Evolutionary conservation across 2,113 vertebrate species (phyloP).

Genomic region (Leiothrix lutea): DNA sequence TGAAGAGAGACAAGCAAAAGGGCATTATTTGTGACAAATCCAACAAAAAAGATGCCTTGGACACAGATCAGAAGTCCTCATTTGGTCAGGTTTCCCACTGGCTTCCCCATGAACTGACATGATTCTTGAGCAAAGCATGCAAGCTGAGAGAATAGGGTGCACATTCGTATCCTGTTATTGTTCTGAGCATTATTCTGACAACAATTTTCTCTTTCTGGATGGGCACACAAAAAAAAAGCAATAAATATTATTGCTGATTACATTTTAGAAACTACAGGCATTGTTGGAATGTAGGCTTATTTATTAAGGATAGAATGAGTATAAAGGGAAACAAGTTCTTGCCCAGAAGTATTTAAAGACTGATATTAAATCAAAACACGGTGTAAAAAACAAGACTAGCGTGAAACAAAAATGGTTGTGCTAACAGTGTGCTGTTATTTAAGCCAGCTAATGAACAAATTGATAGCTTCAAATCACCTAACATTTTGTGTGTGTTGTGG

Average conservation of each 20-base stretch:
- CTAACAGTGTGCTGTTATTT: not conserved
- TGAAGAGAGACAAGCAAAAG: not conserved
- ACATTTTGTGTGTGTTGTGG: not conserved
- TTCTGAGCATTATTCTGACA: not conserved
- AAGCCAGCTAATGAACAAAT: not conserved
- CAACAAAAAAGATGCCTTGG: not conserved
- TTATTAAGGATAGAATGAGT: not conserved
- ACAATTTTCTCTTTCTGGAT: conserved; percentile 27
- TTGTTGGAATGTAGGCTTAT: not conserved
- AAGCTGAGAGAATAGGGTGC: not conserved
- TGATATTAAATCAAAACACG: not conserved
- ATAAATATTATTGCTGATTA: not conserved
- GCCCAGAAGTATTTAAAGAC: conserved; percentile 9
- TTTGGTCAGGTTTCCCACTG: not conserved
- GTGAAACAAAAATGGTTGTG: not conserved
- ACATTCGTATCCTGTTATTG: conserved; percentile 4
- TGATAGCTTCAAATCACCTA: not conserved
- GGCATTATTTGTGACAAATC: not conserved
- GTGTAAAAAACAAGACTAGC: not conserved
- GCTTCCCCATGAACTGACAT: not conserved
- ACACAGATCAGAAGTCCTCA: not conserved
- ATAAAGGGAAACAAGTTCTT: not conserved
- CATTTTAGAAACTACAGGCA: not conserved
- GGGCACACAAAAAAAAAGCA: not conserved
- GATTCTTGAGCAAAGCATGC: not conserved